Conservation (phyloP, 2,888 invertebrate species). For the Cremastobaeus sp. region DNA sequence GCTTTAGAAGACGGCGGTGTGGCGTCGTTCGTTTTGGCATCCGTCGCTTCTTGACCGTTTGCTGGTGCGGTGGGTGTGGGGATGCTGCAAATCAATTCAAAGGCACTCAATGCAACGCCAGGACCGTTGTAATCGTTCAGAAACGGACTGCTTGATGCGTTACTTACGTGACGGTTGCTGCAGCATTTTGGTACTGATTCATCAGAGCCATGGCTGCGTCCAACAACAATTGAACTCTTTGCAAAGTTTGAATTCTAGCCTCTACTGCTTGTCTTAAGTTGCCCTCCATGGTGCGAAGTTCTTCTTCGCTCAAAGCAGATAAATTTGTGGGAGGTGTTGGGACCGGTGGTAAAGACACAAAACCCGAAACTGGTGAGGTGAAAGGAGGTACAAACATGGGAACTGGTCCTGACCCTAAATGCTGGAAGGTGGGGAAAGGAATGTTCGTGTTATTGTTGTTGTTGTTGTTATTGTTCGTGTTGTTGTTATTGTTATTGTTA, state of each 20-base stretch:
- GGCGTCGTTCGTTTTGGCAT: too few species aligned
- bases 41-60: too few species aligned
- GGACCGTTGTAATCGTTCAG: too few species aligned
- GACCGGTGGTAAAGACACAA: slow-evolving; percentile 83
- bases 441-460: slow-evolving; percentile 58
- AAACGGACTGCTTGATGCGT: too few species aligned
- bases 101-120: too few species aligned
- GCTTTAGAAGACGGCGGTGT: slow-evolving; percentile 46
- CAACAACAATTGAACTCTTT: slow-evolving; percentile 92
- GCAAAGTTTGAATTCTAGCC: slow-evolving; percentile 90
- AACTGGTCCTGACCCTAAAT: slow-evolving; percentile 68
- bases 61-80: too few species aligned
- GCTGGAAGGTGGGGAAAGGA: slow-evolving; percentile 66
- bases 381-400: slow-evolving; percentile 81
- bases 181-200: slow-evolving; percentile 92
- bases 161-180: slow-evolving; percentile 79
- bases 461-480: slow-evolving; percentile 45
- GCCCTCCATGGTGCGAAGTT: slow-evolving; percentile 93
- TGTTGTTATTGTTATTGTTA: slow-evolving; percentile 51
- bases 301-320: slow-evolving; percentile 87
- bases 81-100: too few species aligned
- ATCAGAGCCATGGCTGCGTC: slow-evolving; percentile 96
- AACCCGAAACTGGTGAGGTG: slow-evolving; percentile 76
- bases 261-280: slow-evolving; percentile 91
- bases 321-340: slow-evolving; percentile 89